Evolutionary conservation across 2,888 invertebrate species (phyloP).

Genomic region (Eupithecia dodoneata): DNA sequence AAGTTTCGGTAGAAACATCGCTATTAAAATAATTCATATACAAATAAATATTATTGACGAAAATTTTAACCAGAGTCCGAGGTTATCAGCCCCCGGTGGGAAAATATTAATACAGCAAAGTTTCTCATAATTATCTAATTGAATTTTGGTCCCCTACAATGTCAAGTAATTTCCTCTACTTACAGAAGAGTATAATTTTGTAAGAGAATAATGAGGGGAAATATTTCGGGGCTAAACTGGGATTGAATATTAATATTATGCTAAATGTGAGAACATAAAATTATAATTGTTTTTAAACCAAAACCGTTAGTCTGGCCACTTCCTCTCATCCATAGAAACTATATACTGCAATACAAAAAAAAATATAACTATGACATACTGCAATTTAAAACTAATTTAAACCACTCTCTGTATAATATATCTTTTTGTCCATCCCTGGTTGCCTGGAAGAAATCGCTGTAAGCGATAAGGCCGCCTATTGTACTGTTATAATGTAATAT

Average conservation of each 20-base stretch:
- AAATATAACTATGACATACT: too few relatives aligned
- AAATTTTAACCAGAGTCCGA: not conserved
- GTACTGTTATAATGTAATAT: too few relatives aligned
- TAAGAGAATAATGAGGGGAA: not conserved
- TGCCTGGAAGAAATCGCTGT: too few relatives aligned
- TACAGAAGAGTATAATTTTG: not conserved
- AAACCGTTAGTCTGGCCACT: not conserved
- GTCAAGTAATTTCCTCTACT: not conserved
- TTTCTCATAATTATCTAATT: not conserved
- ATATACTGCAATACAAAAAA: too few relatives aligned
- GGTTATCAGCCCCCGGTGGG: not conserved
- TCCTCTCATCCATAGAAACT: not conserved
- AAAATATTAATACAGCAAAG: not conserved
- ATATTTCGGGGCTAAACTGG: not conserved
- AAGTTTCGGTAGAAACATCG: not conserved
- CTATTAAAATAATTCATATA: not conserved
- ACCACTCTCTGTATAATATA: too few relatives aligned
- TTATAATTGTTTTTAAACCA: not conserved
- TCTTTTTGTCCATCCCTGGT: too few relatives aligned
- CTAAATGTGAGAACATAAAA: not conserved
- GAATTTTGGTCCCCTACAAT: not conserved
- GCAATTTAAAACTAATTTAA: not conserved
- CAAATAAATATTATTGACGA: not conserved
- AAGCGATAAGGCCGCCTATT: too few relatives aligned
- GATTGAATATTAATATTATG: not conserved